Evolutionary conservation across 2,113 vertebrate species (phyloP), one percentile per base, ranked within the genome.

Genomic region (Cervus canadensis): DNA sequence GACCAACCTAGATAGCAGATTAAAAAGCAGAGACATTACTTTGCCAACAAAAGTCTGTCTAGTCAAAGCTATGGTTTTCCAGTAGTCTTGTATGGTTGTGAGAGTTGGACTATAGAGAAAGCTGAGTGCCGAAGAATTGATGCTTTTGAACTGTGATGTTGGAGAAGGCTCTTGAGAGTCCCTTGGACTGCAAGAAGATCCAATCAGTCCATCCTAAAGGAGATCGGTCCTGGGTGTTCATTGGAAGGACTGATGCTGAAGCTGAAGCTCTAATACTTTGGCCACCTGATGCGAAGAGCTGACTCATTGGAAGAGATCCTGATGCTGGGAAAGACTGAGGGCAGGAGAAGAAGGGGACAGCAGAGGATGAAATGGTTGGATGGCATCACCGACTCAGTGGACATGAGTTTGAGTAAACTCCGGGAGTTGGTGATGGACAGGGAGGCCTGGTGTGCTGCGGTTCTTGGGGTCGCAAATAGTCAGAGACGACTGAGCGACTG

Each of bases 331-430:
- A 36, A 23, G 2, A 71, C 12, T 40, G n/a, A 23, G 11, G n/a
- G 67, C 19, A 71, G n/a, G n/a, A 71, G 64, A n/a, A 71, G 67
- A 40, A 71, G 67, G n/a, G n/a, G 19, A 71, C 1, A 0, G 23
- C 67, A 40, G n/a, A 71, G n/a, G 67, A 71, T 40, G 67, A 40
- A n/a, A 71, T 40, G 19, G 67, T 11, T 40, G 67, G 67, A 40
- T 71, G 19, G 67, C n/a, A 71, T 23, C 19, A 71, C 67, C 0
- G 2, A 74, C 10, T 74, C 1, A 0, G 40, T 13, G 2, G 19
- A 74, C n/a, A 23, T 23, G n/a, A 40, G n/a, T 74, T 6, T 74
- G 67, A 23, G 67, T 2, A 36, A 74, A 5, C 67, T 40, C 19
- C 1, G 19, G 19, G 67, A 74, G 67, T 40, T 40, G n/a, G 5